Evolutionary conservation across 2,888 invertebrate genomes (phyloP).

Genomic region (Parochlus steinenii): DNA sequence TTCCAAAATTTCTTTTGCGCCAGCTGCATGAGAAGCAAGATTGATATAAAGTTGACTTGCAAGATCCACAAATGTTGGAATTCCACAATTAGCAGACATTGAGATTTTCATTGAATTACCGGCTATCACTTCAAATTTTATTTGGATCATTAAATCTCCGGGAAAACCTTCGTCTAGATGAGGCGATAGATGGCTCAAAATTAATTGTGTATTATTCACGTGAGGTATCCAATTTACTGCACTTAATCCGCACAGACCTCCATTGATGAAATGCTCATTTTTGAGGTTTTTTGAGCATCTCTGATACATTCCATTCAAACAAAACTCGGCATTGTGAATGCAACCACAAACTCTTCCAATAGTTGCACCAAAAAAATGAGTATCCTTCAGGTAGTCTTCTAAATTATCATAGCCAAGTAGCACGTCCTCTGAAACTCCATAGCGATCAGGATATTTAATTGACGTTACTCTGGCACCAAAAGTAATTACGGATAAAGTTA

Average conservation of each 20-base stretch:
- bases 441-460: slow-evolving; percentile 4
- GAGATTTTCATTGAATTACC: slow-evolving; percentile 4
- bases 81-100: slow-evolving; percentile 5
- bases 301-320: slow-evolving; percentile 5
- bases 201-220: slow-evolving; percentile 2
- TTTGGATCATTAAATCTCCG: slow-evolving; percentile 3
- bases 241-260: slow-evolving; percentile 1
- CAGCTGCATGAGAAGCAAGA: slow-evolving; percentile 1
- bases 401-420: slow-evolving; percentile 5
- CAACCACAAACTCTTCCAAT: slow-evolving; percentile 1
- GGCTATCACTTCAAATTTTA: neutral
- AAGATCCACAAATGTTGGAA: slow-evolving; percentile 7
- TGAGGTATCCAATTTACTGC: slow-evolving; percentile 4
- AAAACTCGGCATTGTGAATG: slow-evolving; percentile 7
- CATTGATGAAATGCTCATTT: slow-evolving; percentile 2
- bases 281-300: slow-evolving; percentile 4
- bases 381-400: slow-evolving; percentile 4
- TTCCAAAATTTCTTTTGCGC: neutral
- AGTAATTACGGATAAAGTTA: slow-evolving; percentile 7
- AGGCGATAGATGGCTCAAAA: slow-evolving; percentile 3
- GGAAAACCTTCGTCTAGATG: slow-evolving; percentile 6
- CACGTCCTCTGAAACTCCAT: slow-evolving; percentile 1
- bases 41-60: slow-evolving; percentile 1
- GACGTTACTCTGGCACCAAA: slow-evolving; percentile 7
- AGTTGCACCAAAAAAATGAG: slow-evolving; percentile 3